phyloP scores from a whole-genome alignment of 2,888 invertebrate genomes.

The Empis livida region DNA sequence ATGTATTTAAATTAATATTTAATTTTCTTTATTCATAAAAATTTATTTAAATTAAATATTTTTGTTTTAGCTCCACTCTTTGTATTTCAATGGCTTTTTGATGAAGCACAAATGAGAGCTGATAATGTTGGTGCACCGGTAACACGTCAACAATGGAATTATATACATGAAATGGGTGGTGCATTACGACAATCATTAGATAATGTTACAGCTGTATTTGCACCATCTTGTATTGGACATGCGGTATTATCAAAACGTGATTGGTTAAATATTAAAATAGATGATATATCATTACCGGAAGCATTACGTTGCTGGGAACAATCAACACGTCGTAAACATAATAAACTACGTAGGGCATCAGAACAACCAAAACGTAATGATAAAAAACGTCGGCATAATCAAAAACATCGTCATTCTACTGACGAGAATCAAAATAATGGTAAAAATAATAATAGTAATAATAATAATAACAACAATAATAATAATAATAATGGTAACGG shows the following conservation, averaged over 20 bases:
- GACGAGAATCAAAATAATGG: conserved; percentile 7
- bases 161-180: conserved; percentile 81
- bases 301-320: conserved; percentile 85
- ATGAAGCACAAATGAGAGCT: conserved; percentile 87
- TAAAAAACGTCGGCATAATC: conserved; percentile 14
- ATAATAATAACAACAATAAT: conserved; percentile 7
- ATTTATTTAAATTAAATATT: neutral
- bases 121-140: conserved; percentile 84
- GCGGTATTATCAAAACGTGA: conserved; percentile 75
- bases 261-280: conserved; percentile 76
- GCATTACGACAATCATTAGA: conserved; percentile 68
- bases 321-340: conserved; percentile 30
- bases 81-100: conserved; percentile 90
- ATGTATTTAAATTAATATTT: conserved; percentile 41
- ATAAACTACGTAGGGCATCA: conserved; percentile 2
- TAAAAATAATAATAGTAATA: conserved; percentile 5
- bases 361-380: conserved; percentile 6
- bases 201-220: conserved; percentile 80
- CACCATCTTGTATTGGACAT: conserved; percentile 88
- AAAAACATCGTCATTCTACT: conserved; percentile 16
- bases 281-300: conserved; percentile 69
- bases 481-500: conserved; percentile 7
- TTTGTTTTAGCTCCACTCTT: conserved; percentile 61
- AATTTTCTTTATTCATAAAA: neutral
- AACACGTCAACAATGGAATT: conserved; percentile 85